Base-by-base conservation (phyloP, 2,888 invertebrate species). In the Phalera bucephala region DNA sequence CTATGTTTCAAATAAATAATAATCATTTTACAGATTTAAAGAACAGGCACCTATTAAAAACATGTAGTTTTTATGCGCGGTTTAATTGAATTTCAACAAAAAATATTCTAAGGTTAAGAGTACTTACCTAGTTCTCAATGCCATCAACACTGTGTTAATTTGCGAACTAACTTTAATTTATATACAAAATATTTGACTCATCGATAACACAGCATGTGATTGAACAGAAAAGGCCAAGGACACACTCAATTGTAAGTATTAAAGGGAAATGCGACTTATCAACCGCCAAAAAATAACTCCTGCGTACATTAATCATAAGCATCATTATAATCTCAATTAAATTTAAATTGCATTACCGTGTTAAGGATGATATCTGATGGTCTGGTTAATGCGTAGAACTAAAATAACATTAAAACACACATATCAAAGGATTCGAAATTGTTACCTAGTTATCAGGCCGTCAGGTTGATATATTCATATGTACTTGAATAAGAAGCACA, bases 131-230 rank as follows among this genome's bases (percentile, higher is more conserved):
- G 21, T 22, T 17, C 12, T 15, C 11, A 43, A 8, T 15, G 12
- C 36, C 11, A 12, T 25, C 32, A 26, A 40, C 40, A 41, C 39
- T 52, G 52, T 36, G 13, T n/a, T 26, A 12, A 33, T 27, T 34
- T 28, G 13, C 13, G 2, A 28, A 36, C 22, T 28, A 27, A 33
- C 31, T 36, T 40, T 30, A 38, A 51, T 64, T 52, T 64, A 64
- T 63, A 63, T 22, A 29, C 13, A 1, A n/a, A 5, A 19, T 25
- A 12, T 17, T 41, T 27, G 10, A 34, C 14, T 26, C 30, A 25
- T 41, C 21, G 39, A 48, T 33, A 17, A 12, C 15, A 21, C 14
- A 33, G 14, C 9, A 6, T 39, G n/a, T 31, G 20, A 36, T 27
- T 32, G 31, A 40, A 40, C 26, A 42, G 28, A 29, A 32, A 33